Base-by-base conservation (phyloP, 2,113 vertebrate genomes). In the Phaethornis superciliosus region DNA sequence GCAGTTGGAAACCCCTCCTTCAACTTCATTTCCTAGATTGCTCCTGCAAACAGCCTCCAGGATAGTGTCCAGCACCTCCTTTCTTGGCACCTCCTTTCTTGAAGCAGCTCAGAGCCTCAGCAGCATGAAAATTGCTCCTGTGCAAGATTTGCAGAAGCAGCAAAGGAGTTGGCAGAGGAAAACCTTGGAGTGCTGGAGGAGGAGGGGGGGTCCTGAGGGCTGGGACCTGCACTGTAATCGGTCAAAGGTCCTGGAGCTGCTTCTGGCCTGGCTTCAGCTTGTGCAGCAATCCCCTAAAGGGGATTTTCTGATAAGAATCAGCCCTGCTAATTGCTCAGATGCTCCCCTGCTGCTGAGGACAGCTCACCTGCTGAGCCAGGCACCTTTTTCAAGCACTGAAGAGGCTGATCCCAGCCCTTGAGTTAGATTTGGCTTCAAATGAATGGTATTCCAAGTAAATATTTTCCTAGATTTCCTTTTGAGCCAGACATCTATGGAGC, bases 41-140 rank as follows among this genome's bases (percentile, higher is more conserved):
- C 52, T 88, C 3, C 0, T 33, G 44, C 44, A 58, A 79, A 13
- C 1, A 51, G 33, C 59, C 12, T 11, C 40, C 27, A 33, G 52
- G 49, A 9, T 5, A 20, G 33, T 0, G 21, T 26, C 30, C 19
- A 21, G 74, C 37, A 9, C 1, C 0, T 2, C 3, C 8, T 30
- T 28, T 8, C 3, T 63, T 16, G 46, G 62, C 30, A 15, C 30
- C 46, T 69, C 16, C 28, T 81, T 63, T 14, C 9, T 5, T 19
- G 5, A 3, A 42, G 55, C 49, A 23, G 47, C 35, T 28, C 59
- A 18, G 37, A 18, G 0, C 4, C 64, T 27, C 37, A 16, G 52
- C n/a, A 23, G 32, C 1, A 20, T 47, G 46, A 47, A 19, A 22
- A 21, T 21, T 47, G 19, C 16, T 47, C 17, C 46, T 47, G 46